Percentiles rank a stretch among this genome's conserved stretches.
phyloP scores from a whole-genome alignment of 2,113 vertebrate genomes.

The Cheirogaleus medius region DNA sequence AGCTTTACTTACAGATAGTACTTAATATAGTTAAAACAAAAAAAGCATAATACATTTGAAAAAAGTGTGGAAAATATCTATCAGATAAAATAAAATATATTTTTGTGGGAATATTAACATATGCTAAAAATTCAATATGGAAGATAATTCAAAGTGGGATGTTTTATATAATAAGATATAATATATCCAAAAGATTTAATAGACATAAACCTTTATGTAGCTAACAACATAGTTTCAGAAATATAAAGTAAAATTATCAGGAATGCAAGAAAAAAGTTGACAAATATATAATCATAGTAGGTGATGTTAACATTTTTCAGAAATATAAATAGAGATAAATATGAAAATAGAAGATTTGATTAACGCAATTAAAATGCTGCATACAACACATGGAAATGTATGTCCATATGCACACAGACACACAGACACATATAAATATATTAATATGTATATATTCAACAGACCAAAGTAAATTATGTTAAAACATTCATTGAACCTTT shows the following conservation, averaged over 20 bases:
- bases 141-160: not conserved
- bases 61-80: not conserved
- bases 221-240: not conserved
- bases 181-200: not conserved
- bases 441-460: not conserved
- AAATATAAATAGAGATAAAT: not conserved
- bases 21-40: not conserved
- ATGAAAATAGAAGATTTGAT: not conserved
- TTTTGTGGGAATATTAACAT: not conserved
- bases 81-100: not conserved
- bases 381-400: too few species aligned
- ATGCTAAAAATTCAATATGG: not conserved
- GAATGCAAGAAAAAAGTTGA: not conserved
- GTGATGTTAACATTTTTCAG: not conserved
- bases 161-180: not conserved
- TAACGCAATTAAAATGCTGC: not conserved
- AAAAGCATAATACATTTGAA: not conserved
- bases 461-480: not conserved
- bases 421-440: not conserved
- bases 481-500: not conserved
- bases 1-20: not conserved
- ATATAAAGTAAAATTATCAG: not conserved
- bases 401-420: fast-evolving
- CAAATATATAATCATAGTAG: not conserved
- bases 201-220: not conserved